Evolutionary conservation across 2,888 invertebrate genomes (phyloP).

Genomic region (Zeuzera pyrina): DNA sequence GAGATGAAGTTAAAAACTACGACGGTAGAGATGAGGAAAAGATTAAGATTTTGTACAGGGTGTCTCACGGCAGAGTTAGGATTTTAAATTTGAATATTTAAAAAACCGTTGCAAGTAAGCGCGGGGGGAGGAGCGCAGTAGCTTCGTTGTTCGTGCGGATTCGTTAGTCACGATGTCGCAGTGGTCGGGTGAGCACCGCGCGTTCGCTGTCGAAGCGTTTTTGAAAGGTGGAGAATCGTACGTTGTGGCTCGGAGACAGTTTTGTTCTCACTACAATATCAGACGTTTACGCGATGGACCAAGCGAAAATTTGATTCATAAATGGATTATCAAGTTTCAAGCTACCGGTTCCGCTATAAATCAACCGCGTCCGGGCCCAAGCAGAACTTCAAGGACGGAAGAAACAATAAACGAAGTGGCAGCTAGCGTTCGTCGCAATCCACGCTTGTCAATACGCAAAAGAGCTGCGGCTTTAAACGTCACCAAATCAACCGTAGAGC

Average conservation of each 20-base stretch:
- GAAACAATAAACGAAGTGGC: no score
- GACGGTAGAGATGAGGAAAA: no score
- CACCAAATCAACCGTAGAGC: slow-evolving; percentile 11
- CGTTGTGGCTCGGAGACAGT: not conserved
- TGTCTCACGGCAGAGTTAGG: not conserved
- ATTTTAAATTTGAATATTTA: not conserved
- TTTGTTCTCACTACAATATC: not conserved
- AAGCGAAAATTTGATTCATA: not conserved
- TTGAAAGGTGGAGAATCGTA: not conserved
- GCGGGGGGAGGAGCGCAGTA: slow-evolving; percentile 3
- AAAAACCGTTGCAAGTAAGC: not conserved
- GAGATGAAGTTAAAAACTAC: no score
- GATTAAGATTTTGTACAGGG: no score
- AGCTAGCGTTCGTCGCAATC: not conserved
- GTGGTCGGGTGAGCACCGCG: slow-evolving; percentile 13
- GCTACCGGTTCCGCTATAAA: not conserved
- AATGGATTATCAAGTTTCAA: not conserved
- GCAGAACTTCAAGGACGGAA: no score
- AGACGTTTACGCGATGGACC: not conserved
- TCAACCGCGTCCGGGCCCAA: not conserved
- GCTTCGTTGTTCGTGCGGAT: slow-evolving; percentile 6
- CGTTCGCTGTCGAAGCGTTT: slow-evolving; percentile 12
- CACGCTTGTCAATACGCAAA: not conserved
- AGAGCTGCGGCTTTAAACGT: not conserved
- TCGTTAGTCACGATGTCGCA: slow-evolving; percentile 14